Evolutionary conservation across 2,797 vertebrate species (phyloP).

Genomic region (Pipistrellus pygmaeus): DNA sequence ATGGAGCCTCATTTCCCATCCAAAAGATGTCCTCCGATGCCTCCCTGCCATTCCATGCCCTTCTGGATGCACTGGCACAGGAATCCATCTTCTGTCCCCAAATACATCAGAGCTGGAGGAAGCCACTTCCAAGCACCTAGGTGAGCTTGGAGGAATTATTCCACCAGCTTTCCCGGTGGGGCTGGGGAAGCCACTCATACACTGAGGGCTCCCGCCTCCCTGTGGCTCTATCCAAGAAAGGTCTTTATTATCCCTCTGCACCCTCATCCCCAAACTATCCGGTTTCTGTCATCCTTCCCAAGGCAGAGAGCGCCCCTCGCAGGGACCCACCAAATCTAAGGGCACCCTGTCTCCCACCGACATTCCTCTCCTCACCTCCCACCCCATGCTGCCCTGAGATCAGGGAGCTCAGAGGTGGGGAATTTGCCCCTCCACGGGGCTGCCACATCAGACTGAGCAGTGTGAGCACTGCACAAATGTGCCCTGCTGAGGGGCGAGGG

Average conservation of each 20-base stretch:
- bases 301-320: background rate
- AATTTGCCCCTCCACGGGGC: background rate
- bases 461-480: background rate
- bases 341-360: background rate
- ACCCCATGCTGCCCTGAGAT: background rate
- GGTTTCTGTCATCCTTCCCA: background rate
- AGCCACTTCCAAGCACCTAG: background rate
- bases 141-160: background rate
- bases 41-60: background rate
- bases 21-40: background rate
- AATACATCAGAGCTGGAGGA: background rate
- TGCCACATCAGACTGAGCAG: background rate
- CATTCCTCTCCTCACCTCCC: background rate
- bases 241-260: background rate
- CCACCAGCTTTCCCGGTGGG: rapidly evolving
- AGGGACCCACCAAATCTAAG: background rate
- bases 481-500: background rate
- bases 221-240: background rate
- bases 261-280: background rate
- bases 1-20: background rate
- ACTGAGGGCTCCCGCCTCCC: background rate
- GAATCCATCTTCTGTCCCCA: background rate
- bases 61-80: background rate
- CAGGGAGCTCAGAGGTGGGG: background rate
- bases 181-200: background rate